Conservation (phyloP, 1,140 invertebrate species). For the Euglossa dilemma region DNA sequence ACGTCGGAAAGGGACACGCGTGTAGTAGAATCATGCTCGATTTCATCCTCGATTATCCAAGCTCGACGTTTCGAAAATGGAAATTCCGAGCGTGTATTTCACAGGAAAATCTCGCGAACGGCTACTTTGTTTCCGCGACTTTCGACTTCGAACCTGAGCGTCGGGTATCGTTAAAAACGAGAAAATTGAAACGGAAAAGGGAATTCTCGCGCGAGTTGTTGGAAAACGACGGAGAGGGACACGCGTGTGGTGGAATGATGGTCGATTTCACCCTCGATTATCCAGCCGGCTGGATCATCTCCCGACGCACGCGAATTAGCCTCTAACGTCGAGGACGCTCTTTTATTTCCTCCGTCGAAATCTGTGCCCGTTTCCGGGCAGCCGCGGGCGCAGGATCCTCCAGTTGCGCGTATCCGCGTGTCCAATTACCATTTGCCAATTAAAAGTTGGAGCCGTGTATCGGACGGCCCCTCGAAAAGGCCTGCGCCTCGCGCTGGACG, state of each 20-base stretch:
- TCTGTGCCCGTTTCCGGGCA: not conserved
- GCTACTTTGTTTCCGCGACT: too few relatives aligned
- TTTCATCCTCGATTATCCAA: not conserved
- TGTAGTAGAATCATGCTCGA: not conserved
- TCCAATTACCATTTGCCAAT: constrained; percentile 71
- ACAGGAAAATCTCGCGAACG: too few relatives aligned
- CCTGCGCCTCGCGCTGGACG: constrained; percentile 15
- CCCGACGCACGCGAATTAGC: not conserved
- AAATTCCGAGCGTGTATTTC: too few relatives aligned
- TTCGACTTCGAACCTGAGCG: too few relatives aligned
- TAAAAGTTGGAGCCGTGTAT: constrained; percentile 64
- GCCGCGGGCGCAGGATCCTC: constrained; percentile 7
- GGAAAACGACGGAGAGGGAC: too few relatives aligned
- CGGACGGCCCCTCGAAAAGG: constrained; percentile 48
- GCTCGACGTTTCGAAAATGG: too few relatives aligned
- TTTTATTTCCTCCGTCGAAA: constrained; percentile 18
- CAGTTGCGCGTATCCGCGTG: constrained; percentile 52
- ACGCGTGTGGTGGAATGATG: too few relatives aligned
- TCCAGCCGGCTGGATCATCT: not conserved
- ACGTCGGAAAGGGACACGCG: too few relatives aligned
- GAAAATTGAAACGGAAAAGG: too few relatives aligned
- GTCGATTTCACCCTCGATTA: not conserved
- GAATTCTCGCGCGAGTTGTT: too few relatives aligned
- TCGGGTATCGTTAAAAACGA: too few relatives aligned
- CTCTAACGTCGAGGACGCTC: not conserved